phyloP scores from a whole-genome alignment of 2,113 vertebrate species.

The Myotis davidii region DNA sequence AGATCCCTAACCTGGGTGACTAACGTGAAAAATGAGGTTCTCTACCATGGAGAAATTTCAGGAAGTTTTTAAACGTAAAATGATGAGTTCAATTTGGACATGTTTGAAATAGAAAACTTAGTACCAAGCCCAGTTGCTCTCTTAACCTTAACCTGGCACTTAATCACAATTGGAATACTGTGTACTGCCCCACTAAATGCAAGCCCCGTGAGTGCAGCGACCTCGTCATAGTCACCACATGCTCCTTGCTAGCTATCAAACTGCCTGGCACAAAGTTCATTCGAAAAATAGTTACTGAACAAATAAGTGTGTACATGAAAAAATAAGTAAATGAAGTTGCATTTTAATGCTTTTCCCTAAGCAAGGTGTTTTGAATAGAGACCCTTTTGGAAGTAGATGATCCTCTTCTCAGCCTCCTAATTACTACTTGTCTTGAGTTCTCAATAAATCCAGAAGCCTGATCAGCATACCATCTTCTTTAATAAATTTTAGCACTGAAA shows the following conservation, averaged over 20 bases:
- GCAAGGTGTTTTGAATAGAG: background rate
- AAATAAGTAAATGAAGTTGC: background rate
- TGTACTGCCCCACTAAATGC: background rate
- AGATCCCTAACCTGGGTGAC: background rate
- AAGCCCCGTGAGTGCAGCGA: background rate
- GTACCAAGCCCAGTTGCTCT: background rate
- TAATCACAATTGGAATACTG: background rate
- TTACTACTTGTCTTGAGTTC: background rate
- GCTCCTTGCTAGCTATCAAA: background rate
- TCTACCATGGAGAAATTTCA: conserved; percentile 1
- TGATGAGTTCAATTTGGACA: background rate
- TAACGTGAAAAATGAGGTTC: background rate
- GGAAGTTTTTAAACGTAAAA: background rate
- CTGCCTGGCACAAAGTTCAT: background rate
- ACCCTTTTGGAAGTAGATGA: background rate
- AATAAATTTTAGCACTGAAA: background rate
- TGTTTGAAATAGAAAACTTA: background rate
- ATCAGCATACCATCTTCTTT: background rate
- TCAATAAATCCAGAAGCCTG: background rate
- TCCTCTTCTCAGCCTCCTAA: background rate
- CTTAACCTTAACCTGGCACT: background rate
- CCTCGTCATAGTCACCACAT: fast-evolving
- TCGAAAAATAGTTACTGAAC: background rate
- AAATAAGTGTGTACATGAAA: background rate
- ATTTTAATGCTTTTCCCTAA: background rate